A percentile compares a stretch with the other conserved stretches of the same genome.
Conservation (phyloP, 92 coral and sea anemone species). For the Pocillopora grandis region DNA sequence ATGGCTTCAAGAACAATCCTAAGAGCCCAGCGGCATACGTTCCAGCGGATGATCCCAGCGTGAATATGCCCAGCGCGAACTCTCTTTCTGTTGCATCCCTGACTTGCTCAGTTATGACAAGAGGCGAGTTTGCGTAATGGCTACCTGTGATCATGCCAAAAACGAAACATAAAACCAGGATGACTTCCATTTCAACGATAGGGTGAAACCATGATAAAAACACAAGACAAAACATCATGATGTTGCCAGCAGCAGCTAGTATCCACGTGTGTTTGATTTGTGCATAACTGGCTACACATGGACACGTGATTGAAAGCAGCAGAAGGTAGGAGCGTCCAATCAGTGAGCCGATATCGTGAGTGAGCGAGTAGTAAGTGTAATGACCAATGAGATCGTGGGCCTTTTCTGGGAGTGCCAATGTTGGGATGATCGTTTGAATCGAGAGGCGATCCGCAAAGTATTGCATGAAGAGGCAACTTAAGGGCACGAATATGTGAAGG, state of each 20-base stretch:
- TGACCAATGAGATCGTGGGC: not conserved
- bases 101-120: not conserved
- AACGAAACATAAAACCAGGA: not conserved
- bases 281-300: not conserved
- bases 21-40: slow-evolving; percentile 5
- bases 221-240: slow-evolving; percentile 11
- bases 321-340: slow-evolving; percentile 15
- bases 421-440: not conserved
- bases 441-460: slow-evolving; percentile 15
- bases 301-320: slow-evolving; percentile 11
- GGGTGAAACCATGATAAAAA: slow-evolving; percentile 20
- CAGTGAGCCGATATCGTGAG: slow-evolving; percentile 9
- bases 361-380: slow-evolving; percentile 14
- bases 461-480: slow-evolving; percentile 6
- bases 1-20: slow-evolving; percentile 12
- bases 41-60: slow-evolving; percentile 37
- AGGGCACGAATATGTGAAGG: not conserved
- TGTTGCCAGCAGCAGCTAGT: not conserved
- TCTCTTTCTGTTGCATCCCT: not conserved
- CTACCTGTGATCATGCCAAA: slow-evolving; percentile 3
- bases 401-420: slow-evolving; percentile 4
- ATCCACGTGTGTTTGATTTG: slow-evolving; percentile 23
- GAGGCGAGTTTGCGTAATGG: slow-evolving; percentile 10
- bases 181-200: not conserved
- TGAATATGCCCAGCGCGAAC: slow-evolving; percentile 32